A percentile compares a stretch with the other conserved stretches of the same genome.
Conservation (phyloP, 2,888 invertebrate species). For the Meganola albula region DNA sequence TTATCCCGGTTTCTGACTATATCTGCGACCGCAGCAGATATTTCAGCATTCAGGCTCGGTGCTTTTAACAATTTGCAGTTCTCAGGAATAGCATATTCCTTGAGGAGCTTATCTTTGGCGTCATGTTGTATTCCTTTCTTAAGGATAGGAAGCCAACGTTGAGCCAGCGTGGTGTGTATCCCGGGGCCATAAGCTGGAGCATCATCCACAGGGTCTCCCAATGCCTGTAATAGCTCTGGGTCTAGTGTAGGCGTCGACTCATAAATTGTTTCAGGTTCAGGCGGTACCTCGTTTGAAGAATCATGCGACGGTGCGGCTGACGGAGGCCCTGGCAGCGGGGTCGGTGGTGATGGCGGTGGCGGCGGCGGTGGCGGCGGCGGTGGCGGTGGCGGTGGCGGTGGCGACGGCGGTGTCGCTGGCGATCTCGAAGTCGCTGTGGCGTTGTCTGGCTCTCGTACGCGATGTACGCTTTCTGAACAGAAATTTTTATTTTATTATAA, state of each 20-base stretch:
- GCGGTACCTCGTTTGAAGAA: no score
- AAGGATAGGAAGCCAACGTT: slow-evolving; percentile 1
- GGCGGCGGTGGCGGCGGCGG: no score
- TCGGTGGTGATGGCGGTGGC: no score
- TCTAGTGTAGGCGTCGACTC: background rate
- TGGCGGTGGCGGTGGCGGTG: no score
- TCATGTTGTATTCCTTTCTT: slow-evolving; percentile 1
- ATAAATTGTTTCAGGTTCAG: background rate
- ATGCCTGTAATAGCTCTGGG: background rate
- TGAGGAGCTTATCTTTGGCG: background rate
- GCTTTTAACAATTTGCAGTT: background rate
- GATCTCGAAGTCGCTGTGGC: no score
- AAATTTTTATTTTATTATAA: no score
- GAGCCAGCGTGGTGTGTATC: slow-evolving; percentile 1
- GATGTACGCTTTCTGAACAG: no score
- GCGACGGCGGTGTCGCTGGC: no score
- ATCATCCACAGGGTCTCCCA: slow-evolving; percentile 1
- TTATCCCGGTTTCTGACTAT: background rate
- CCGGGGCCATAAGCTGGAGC: background rate
- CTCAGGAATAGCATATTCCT: background rate
- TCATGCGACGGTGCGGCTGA: no score
- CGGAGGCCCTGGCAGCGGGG: no score
- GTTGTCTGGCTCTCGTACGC: no score
- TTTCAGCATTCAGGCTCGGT: slow-evolving; percentile 1
- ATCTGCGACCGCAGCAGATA: slow-evolving; percentile 1